Evolutionary conservation across 2,888 invertebrate species (phyloP), one percentile per base, ranked within the genome.

Genomic region (Spisula subtruncata): DNA sequence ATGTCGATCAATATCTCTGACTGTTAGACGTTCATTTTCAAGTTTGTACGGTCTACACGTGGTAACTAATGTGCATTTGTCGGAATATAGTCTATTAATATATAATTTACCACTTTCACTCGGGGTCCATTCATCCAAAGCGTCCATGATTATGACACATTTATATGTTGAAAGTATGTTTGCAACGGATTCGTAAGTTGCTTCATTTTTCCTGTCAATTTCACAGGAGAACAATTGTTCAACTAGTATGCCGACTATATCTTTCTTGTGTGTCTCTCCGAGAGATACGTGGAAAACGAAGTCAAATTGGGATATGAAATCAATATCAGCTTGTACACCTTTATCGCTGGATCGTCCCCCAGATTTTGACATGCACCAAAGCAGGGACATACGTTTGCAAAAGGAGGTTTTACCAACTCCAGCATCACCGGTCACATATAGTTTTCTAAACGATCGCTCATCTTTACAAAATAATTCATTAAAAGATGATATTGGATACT

Each of bases 131-230:
- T 66, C 60, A 25, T 66, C 60, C 25, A 66, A 25, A 25, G 25
- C 60, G 25, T 66, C 60, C n/a, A 66, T n/a, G 25, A 66, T 66
- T 10, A 66, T 25, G 12, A 66, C 10, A 25, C 60, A 66, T 25
- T 41, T 56, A 60, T 48, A 41, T 56, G 25, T 84, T 82, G 2
- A 60, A 90, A 29, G 84, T 81, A 25, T 82, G n/a, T n/a, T 66
- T 66, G 20, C 60, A 66, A 66, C 25, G 10, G 25, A 25, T 66
- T 66, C 12, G 25, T 10, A 25, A 25, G 25, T n/a, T 25, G 20
- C 60, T 10, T 25, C 25, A 10, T n/a, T n/a, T 25, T 66, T 66
- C 1, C 25, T n/a, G 1, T 66, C 25, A 25, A 0, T 25, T 25
- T 25, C 25, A 25, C 10, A n/a, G 25, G 1, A 66, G 60, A 66